Percentiles rank a stretch among this genome's conserved stretches.
Evolutionary conservation across 2,113 vertebrate species (phyloP).

Genomic region (Alexandromys fortis): DNA sequence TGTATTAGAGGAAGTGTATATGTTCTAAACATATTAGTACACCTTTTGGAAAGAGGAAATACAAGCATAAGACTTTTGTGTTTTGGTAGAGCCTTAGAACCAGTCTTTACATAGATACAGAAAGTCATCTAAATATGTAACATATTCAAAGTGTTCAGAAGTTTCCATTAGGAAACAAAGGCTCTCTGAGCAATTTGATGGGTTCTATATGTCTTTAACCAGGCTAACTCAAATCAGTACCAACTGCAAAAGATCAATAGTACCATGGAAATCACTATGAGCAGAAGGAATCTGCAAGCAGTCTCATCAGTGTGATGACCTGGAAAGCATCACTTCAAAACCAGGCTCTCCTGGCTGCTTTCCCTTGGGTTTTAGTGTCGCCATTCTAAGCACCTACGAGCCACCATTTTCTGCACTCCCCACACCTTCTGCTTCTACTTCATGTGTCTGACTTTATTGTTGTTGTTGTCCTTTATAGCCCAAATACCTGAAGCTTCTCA

Average conservation of each 20-base stretch:
- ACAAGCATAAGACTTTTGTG: not conserved
- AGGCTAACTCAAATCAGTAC: not conserved
- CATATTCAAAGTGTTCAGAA: not conserved
- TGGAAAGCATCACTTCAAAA: not conserved
- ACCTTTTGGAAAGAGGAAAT: not conserved
- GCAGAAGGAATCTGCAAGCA: too few relatives aligned
- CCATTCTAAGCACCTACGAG: not conserved
- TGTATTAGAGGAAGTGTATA: accelerated
- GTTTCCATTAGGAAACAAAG: not conserved
- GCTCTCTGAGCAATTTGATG: too few relatives aligned
- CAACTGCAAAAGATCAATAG: not conserved
- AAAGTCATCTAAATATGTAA: not conserved
- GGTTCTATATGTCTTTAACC: not conserved
- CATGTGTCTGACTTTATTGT: not conserved
- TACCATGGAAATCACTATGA: not conserved
- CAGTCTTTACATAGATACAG: not conserved
- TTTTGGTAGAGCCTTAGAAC: not conserved
- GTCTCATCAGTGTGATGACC: not conserved
- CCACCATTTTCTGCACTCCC: not conserved
- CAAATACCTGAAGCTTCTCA: too few relatives aligned
- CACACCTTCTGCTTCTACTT: too few relatives aligned
- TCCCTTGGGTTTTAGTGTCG: not conserved
- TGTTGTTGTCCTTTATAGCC: accelerated
- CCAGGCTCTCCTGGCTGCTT: too few relatives aligned
- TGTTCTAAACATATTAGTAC: not conserved